These are phyloP conservation scores for Heliconius congener DNA, from an alignment of 1,140 invertebrate species.

Conservation along the genomic window DNA sequence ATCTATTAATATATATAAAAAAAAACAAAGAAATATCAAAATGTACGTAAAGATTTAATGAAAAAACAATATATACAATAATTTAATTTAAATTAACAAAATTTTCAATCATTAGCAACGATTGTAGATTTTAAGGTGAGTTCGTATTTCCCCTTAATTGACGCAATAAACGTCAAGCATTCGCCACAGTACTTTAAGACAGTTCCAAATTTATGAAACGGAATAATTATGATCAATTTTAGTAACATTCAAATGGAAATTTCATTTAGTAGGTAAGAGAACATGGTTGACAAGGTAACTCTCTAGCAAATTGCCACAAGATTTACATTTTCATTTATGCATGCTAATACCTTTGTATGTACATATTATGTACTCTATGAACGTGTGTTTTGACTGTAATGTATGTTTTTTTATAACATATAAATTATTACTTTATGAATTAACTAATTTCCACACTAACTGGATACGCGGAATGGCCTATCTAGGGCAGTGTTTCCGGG, in stretches of 20 bases:
- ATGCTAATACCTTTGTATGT: background rate
- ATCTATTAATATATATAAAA: too few relatives aligned
- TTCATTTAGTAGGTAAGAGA: slow-evolving; percentile 46
- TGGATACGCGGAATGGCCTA: too few relatives aligned
- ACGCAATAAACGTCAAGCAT: slow-evolving; percentile 63
- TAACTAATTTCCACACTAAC: too few relatives aligned
- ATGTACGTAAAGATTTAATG: too few relatives aligned
- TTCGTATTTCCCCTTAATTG: slow-evolving; percentile 69
- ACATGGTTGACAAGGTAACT: slow-evolving; percentile 47
- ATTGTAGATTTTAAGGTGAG: slow-evolving; percentile 32
- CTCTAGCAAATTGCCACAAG: background rate
- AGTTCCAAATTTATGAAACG: slow-evolving; percentile 54
- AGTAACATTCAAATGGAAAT: slow-evolving; percentile 59
- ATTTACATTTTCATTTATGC: background rate
- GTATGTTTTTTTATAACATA: too few relatives aligned
- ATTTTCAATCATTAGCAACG: slow-evolving; percentile 37
- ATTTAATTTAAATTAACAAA: background rate
- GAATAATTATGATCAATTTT: slow-evolving; percentile 62
- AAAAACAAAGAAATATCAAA: too few relatives aligned
- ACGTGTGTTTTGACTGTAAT: too few relatives aligned
- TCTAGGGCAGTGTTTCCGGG: too few relatives aligned
- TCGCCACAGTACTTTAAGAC: slow-evolving; percentile 55
- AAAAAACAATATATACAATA: background rate
- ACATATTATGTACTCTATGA: too few relatives aligned
- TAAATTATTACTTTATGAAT: too few relatives aligned